phyloP scores from a whole-genome alignment of 2,113 vertebrate genomes.

The Alosa alosa region DNA sequence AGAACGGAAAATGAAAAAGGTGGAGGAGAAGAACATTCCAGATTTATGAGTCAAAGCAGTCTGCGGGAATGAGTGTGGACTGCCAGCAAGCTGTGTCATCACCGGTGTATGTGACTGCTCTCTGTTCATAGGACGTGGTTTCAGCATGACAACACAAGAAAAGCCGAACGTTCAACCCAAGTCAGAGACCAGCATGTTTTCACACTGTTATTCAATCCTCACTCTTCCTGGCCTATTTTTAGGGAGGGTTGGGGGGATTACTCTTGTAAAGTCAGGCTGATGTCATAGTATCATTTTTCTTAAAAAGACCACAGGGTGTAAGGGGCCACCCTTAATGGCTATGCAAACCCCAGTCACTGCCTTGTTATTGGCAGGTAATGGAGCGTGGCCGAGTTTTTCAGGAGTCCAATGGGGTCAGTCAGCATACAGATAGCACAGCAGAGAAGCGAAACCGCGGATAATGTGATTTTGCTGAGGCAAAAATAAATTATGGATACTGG shows the following conservation, averaged over 20 bases:
- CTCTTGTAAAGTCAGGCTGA: slow-evolving; percentile 7
- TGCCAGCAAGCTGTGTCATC: slow-evolving; percentile 32
- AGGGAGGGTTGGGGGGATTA: neutral
- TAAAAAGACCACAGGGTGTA: neutral
- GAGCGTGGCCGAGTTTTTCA: neutral
- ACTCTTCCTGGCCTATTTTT: neutral
- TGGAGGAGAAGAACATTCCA: slow-evolving; percentile 22
- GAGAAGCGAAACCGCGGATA: neutral
- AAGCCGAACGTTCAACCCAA: neutral
- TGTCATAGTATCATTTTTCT: slow-evolving; percentile 16
- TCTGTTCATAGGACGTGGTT: neutral
- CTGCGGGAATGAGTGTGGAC: slow-evolving; percentile 27
- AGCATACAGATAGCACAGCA: neutral
- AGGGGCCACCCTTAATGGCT: neutral
- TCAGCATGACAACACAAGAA: slow-evolving; percentile 5
- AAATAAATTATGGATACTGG: neutral
- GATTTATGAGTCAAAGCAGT: slow-evolving; percentile 16
- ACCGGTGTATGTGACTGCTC: slow-evolving; percentile 18
- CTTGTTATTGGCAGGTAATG: slow-evolving; percentile 5
- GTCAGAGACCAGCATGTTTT: neutral
- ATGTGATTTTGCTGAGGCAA: neutral
- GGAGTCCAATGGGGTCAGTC: neutral
- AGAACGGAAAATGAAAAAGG: neutral
- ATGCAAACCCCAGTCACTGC: neutral
- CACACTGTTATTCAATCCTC: neutral